Conservation (phyloP, 2,113 vertebrate species). For the Psittacara wagleri region DNA sequence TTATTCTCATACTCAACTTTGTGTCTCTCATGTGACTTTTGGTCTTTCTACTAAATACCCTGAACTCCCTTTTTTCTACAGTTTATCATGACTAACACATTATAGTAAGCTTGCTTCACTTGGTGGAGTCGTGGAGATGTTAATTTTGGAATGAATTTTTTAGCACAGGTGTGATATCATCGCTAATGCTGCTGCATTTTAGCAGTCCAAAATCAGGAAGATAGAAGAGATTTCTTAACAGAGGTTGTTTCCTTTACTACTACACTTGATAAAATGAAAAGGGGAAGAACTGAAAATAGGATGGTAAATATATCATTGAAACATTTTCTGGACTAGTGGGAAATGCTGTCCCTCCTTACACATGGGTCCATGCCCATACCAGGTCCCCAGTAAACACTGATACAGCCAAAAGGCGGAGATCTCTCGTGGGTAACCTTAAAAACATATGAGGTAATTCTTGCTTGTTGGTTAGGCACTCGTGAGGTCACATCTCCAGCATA, state of each 20-base stretch:
- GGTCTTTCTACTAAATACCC: not conserved
- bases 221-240: not conserved
- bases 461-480: not conserved
- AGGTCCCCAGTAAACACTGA: not conserved
- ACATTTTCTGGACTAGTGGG: not conserved
- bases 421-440: not conserved
- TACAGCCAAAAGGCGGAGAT: not conserved
- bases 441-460: not conserved
- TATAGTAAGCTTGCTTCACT: not conserved
- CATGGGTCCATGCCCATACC: not conserved
- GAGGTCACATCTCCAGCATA: not conserved
- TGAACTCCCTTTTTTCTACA: not conserved
- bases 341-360: not conserved
- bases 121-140: not conserved
- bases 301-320: not conserved
- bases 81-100: not conserved
- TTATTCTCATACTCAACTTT: not conserved
- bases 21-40: not conserved
- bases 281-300: not conserved
- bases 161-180: not conserved
- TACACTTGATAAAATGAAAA: not conserved
- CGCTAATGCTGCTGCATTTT: not conserved
- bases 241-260: not conserved
- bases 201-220: not conserved
- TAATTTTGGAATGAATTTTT: constrained; percentile 3